Evolutionary conservation across 2,797 vertebrate species (phyloP).

Genomic region (Psittacula echo): DNA sequence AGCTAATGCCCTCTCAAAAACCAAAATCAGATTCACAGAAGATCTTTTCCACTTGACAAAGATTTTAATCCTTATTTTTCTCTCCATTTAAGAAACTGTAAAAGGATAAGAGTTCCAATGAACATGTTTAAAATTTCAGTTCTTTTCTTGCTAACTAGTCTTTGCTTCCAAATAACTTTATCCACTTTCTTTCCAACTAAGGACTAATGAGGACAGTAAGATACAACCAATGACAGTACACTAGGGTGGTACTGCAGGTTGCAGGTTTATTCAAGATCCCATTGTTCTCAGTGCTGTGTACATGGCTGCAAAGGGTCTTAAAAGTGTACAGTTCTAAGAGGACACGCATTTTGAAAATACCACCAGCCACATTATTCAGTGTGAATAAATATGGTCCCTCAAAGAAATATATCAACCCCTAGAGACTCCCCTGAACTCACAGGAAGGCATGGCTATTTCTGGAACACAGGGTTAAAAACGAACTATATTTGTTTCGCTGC

Average conservation of each 20-base stretch:
- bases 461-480: neutral
- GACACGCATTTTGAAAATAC: neutral
- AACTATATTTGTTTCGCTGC: neutral
- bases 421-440: neutral
- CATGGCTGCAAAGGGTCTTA: neutral
- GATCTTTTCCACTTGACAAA: neutral
- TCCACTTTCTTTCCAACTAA: neutral
- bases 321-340: neutral
- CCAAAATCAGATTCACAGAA: neutral
- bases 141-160: neutral
- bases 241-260: neutral
- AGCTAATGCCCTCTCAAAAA: neutral
- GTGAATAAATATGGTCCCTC: neutral
- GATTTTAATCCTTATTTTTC: neutral
- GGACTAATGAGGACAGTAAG: neutral
- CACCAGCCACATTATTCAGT: neutral
- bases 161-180: neutral
- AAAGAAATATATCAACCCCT: neutral
- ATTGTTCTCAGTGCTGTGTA: neutral
- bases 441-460: neutral
- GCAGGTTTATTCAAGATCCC: neutral
- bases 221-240: neutral
- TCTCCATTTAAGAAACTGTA: neutral
- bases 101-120: neutral
- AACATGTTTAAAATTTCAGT: neutral